These are phyloP conservation scores for Caradrina clavipalpis DNA, from an alignment of 2,888 invertebrate genomes.

Conservation along the genomic window DNA sequence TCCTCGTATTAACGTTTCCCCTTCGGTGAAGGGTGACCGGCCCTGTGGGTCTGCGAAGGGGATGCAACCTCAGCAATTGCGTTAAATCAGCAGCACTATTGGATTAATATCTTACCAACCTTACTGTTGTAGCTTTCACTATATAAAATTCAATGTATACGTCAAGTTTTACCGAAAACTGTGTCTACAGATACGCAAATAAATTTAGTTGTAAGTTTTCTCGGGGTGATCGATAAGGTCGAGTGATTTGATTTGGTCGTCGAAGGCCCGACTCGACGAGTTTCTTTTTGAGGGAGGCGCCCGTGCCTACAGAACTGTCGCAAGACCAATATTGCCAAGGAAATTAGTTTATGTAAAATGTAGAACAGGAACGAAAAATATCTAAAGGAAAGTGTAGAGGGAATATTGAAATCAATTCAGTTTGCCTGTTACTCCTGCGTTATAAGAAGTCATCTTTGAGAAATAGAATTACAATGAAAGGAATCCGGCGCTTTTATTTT, in stretches of 20 bases:
- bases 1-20: constrained; percentile 89
- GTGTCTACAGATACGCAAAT: constrained; percentile 76
- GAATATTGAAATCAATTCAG: constrained; percentile 87
- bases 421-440: constrained; percentile 79
- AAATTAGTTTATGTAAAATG: constrained; percentile 91
- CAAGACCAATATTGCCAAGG: constrained; percentile 90
- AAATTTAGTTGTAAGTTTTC: constrained; percentile 87
- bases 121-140: constrained; percentile 61
- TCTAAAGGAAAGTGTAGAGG: constrained; percentile 83
- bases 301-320: constrained; percentile 88
- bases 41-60: constrained; percentile 79
- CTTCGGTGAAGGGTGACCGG: constrained; percentile 85
- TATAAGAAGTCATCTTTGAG: constrained; percentile 76
- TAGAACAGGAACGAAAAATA: constrained; percentile 89
- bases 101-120: constrained; percentile 83
- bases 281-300: constrained; percentile 86
- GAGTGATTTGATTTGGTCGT: constrained; percentile 89
- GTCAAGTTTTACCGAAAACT: constrained; percentile 46
- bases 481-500: constrained; percentile 62
- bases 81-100: constrained; percentile 88
- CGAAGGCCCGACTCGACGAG: constrained; percentile 82
- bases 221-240: constrained; percentile 87
- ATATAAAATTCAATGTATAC: constrained; percentile 53
- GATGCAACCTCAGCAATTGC: constrained; percentile 89
- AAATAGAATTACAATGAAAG: constrained; percentile 75